Base-by-base conservation (phyloP, 1,140 invertebrate species). In the Brachionus calyciflorus region DNA sequence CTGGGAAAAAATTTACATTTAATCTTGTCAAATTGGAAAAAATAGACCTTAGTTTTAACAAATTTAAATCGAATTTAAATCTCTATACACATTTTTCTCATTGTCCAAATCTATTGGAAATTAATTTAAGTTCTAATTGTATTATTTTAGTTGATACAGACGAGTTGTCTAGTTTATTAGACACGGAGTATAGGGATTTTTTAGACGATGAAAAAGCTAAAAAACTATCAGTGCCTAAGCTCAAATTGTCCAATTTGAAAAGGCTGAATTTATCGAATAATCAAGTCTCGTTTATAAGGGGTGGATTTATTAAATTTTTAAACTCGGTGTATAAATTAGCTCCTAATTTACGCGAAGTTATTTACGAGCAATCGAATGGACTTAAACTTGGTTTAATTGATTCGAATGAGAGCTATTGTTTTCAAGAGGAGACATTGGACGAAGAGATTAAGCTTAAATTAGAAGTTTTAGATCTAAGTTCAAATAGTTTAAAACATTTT, bases 291-390 rank as follows among this genome's bases (percentile, higher is more conserved):
- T 41, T 73, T 30, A 9, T 37, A 0, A 49, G 26, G 9, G 51
- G 46, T 37, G 69, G 69, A n/a, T 73, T 73, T 51, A 14, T 73
- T 2, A 73, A 51, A 37, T 37, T 73, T 12, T 17, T 73, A 9
- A 40, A 41, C n/a, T 17, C 28, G 19, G 6, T 73, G 30, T 73
- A 73, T 46, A 73, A 41, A 33, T 33, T 73, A 7, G 21, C 44
- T 28, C 46, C 69, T 12, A 73, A 73, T 51, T 55, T 73, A n/a
- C 28, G 21, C 30, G 17, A 49, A 21, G 0, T 73, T 6, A 14
- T 51, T 24, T 73, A 73, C 26, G 69, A 48, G 0, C 69, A 73
- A 49, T 0, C n/a, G 7, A 41, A 30, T 17, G 69, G 69, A 1
- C n/a, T 37, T 2, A 49, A 55, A 19, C 46, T 73, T 0, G 69